Conservation (phyloP, 2,113 vertebrate species). For the Rhadina sibilatrix region DNA sequence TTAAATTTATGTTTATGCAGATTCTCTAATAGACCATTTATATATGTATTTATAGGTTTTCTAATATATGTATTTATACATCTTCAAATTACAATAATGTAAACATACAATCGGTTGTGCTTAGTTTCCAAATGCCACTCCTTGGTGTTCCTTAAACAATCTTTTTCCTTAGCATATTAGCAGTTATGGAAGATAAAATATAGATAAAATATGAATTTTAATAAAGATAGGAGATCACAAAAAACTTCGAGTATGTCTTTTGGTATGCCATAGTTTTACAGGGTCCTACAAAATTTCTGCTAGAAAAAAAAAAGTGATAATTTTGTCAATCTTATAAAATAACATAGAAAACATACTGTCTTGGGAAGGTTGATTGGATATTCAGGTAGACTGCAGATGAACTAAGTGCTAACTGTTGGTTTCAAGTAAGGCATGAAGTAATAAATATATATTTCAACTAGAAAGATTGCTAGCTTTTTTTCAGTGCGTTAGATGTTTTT, state of each 20-base stretch:
- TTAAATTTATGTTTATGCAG: background rate
- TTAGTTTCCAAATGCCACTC: background rate
- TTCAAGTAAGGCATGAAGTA: background rate
- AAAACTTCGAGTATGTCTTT: background rate
- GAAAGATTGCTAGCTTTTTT: background rate
- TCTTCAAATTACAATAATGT: background rate
- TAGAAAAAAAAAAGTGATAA: background rate
- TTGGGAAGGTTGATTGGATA: background rate
- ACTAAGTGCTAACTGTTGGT: background rate
- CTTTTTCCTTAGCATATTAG: background rate
- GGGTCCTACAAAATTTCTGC: background rate
- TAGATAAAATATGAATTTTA: background rate
- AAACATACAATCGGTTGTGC: background rate
- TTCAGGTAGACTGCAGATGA: background rate
- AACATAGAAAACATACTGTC: accelerated
- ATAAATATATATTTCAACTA: background rate
- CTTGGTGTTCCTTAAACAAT: background rate
- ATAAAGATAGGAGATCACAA: background rate
- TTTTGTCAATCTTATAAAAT: background rate
- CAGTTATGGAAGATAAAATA: background rate
- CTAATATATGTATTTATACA: background rate
- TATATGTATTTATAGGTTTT: background rate
- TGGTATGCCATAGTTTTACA: background rate
- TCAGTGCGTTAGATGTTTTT: background rate
- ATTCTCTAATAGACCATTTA: background rate